Evolutionary conservation across 1,140 invertebrate genomes (phyloP).

Genomic region (Yoshiicerus persimilis): DNA sequence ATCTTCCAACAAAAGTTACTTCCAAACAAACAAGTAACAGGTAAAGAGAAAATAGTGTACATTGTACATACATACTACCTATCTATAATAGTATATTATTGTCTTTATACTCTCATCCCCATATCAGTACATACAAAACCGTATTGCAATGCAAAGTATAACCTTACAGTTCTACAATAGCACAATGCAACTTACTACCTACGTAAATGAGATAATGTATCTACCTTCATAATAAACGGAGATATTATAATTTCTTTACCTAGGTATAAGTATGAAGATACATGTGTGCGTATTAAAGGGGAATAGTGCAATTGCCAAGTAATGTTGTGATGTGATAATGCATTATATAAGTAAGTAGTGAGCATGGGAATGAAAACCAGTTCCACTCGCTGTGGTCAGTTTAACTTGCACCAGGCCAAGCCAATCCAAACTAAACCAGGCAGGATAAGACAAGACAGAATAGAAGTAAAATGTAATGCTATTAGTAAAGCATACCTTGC

Average conservation of each 20-base stretch:
- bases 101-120: too few relatives aligned
- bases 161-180: too few relatives aligned
- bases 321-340: background rate
- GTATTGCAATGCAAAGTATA: too few relatives aligned
- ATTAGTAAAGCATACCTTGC: background rate
- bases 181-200: too few relatives aligned
- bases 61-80: background rate
- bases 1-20: background rate
- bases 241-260: background rate
- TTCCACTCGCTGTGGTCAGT: slow-evolving; percentile 6
- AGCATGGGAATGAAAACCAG: slow-evolving; percentile 21
- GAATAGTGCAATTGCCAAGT: background rate
- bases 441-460: background rate
- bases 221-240: too few relatives aligned
- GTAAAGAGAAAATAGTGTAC: slow-evolving; percentile 18
- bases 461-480: background rate
- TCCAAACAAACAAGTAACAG: slow-evolving; percentile 10
- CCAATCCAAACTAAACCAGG: background rate
- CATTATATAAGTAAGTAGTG: background rate
- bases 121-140: too few relatives aligned
- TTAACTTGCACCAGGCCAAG: background rate
- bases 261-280: background rate
- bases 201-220: background rate
- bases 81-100: too few relatives aligned
- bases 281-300: background rate